Evolutionary conservation across 2,113 vertebrate species (phyloP), one percentile per base, ranked within the genome.

Genomic region (Prinia subflava): DNA sequence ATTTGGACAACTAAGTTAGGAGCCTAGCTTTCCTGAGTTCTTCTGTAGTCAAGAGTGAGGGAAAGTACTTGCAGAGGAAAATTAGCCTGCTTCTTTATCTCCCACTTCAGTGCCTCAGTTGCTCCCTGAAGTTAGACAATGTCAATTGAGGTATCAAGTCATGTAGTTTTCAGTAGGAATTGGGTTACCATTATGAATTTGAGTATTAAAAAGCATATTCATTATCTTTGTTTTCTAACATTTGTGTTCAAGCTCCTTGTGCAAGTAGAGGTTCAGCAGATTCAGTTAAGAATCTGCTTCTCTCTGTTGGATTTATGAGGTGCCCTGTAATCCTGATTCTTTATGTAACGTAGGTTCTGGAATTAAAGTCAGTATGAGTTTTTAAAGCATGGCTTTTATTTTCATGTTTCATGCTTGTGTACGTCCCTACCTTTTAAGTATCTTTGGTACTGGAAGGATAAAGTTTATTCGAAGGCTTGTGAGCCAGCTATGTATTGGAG

Each of bases 121-220:
- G 28, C 17, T 74, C 33, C n/a, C n/a, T 63, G 33, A 75, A 46
- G 17, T 70, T 59, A 84, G 27, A 31, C 18, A 77, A 1, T 0
- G 1, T 28, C 35, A 74, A 16, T 2, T 42, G 47, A 78, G n/a
- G 6, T 84, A 50, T 46, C 11, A 28, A 53, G 15, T 84, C 30
- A n/a, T 10, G 24, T 56, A 0, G 0, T 15, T 71, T 86, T 64
- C 41, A 30, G 25, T 28, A 52, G 59, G 28, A 88, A 47, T 4
- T 47, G 30, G 9, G 9, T 90, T 41, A 6, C 18, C 8, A 9
- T 52, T 88, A n/a, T 44, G 49, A 83, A 49, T 76, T 56, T 55
- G 31, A 19, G 21, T 64, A 47, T 46, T 60, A 57, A 44, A 62
- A 59, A 42, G 3, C 16, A 9, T 49, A 37, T 60, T 47, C 3